Base-by-base conservation (phyloP, 2,797 vertebrate species). In the Triplophysa bombifrons region DNA sequence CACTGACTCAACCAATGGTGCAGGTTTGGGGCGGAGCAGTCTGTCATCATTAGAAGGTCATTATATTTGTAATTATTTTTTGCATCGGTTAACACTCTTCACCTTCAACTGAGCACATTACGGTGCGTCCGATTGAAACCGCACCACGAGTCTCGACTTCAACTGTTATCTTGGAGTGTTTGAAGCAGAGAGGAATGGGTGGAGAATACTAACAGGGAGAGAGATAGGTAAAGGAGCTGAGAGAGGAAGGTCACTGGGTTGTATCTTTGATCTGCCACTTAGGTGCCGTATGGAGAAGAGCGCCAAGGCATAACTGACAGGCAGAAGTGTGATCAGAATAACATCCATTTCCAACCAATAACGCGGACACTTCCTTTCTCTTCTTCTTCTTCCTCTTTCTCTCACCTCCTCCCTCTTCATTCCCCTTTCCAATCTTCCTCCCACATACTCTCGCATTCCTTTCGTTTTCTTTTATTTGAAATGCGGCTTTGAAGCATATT, bases 261-360 rank as follows among this genome's bases (percentile, higher is more conserved):
- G 74, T 78, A 67, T 76, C 80, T 78, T 76, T 78, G 74, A 72
- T 82, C 80, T 64, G 48, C 16, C 38, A 73, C 51, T 82, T 68
- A 67, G 34, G 30, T 70, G 74, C 50, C 30, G 25, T n/a, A 76
- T 16, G 27, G 58, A 81, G 76, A 72, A 74, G 66, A 75, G 78
- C 61, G 50, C 66, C 48, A 78, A 76, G 46, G 79, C 67, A 87
- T 71, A 84, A 83, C 79, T 81, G 87, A 85, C 65, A 80, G 60
- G 67, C 74, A 73, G 73, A 82, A 76, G 85, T 84, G 76, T 85
- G 89, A 89, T 86, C 69, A 79, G 86, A 90, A 87, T 88, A 87
- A 90, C 86, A 86, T 84, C 65, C 79, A 80, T 69, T 73, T 73
- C 74, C 80, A 73, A 85, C 87, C 81, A 82, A 80, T 82, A 64